Conservation (phyloP, 2,113 vertebrate species). For the Arenaria interpres region DNA sequence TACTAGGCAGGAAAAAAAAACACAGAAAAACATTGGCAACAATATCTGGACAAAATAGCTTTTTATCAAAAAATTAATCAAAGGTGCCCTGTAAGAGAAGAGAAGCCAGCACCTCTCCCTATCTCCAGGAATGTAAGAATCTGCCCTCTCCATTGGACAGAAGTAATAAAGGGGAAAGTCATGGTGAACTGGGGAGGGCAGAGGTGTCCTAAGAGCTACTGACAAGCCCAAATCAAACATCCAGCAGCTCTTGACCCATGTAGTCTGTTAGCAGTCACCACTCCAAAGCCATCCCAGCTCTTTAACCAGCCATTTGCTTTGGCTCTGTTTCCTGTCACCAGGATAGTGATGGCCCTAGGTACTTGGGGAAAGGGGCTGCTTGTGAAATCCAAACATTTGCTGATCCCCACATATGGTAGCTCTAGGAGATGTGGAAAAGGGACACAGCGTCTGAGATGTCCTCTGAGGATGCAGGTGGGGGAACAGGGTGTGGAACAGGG, state of each 20-base stretch:
- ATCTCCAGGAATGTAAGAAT: neutral
- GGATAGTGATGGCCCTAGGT: slow-evolving; percentile 52
- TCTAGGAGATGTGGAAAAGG: neutral
- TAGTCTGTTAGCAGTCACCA: neutral
- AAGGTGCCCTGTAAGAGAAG: neutral
- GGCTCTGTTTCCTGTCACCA: neutral
- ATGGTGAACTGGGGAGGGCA: neutral
- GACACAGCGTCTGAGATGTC: neutral
- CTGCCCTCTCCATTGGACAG: neutral
- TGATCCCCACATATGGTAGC: neutral
- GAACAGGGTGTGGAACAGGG: neutral
- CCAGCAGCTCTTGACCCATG: neutral
- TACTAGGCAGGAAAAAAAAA: neutral
- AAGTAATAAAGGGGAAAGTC: neutral
- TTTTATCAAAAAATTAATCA: neutral
- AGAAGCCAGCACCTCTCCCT: neutral
- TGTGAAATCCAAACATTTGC: slow-evolving; percentile 55
- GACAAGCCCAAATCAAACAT: neutral
- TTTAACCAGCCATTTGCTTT: slow-evolving; percentile 79
- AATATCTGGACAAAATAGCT: neutral
- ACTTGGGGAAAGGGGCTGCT: slow-evolving; percentile 61
- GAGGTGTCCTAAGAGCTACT: neutral
- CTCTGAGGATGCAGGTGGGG: neutral
- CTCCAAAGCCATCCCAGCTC: slow-evolving; percentile 42
- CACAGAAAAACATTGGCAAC: neutral